Evolutionary conservation across 2,888 invertebrate species (phyloP), one percentile per base, ranked within the genome.

Genomic region (Exocentrus adspersus): DNA sequence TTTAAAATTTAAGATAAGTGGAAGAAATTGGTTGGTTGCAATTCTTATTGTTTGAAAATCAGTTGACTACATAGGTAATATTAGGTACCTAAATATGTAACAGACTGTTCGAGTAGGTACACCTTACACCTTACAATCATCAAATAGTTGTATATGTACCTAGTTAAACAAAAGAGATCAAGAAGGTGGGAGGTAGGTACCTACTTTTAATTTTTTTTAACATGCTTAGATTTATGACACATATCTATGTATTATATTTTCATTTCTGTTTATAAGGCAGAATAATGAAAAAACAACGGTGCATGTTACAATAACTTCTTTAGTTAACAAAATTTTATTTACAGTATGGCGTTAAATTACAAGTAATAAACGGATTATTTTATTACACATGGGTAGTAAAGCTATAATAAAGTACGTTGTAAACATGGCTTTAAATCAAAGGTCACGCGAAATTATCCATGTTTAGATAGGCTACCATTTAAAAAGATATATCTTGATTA

Each of bases 281-380:
- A 48, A 48, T 28, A 48, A 24, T 48, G 28, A 14, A 48, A 10
- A 16, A 5, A 12, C 6, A 6, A 7, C 3, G 28, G 28, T 28
- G 24, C 48, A 28, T 24, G 24, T 30, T 28, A 28, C 24, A 28
- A 10, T 14, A 48, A 48, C 16, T 48, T 28, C 28, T 30, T 48
- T 48, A 17, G 28, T 48, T 48, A 48, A 48, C 48, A 53, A 53
- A 53, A 20, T 41, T 20, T 42, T 42, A 21, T 37, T 42, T 53
- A 69, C 68, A 58, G 58, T n/a, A n/a, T 68, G 72, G 72, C 70
- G 72, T 75, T 74, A 75, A 76, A 75, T 77, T 78, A 75, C 77
- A 74, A 70, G 75, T 72, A 75, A 75, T 78, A 78, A 78, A 77
- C 74, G 75, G 75, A 78, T 78, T 76, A 78, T 78, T 78, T 78